phyloP scores from a whole-genome alignment of 2,113 vertebrate species.

The Trematocara marginatum region DNA sequence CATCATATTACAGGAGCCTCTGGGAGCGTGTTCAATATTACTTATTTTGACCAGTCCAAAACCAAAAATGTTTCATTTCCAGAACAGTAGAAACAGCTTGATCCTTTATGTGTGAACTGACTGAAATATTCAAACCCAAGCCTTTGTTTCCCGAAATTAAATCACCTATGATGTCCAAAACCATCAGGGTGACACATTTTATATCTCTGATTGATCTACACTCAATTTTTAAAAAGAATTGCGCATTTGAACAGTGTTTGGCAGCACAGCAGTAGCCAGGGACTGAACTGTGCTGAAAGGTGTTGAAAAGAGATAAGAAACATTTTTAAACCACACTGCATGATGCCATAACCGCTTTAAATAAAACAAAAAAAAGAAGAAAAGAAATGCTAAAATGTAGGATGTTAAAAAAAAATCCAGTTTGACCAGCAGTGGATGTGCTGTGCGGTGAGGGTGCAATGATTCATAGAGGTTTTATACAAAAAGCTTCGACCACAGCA shows the following conservation, averaged over 20 bases:
- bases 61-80: background rate
- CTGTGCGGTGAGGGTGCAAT: background rate
- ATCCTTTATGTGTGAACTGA: background rate
- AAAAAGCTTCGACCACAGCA: background rate
- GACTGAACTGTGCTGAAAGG: background rate
- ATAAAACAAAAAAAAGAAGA: background rate
- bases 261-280: background rate
- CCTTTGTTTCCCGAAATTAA: background rate
- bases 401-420: background rate
- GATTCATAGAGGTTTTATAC: conserved; percentile 7
- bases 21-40: background rate
- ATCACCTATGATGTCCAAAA: background rate
- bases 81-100: background rate
- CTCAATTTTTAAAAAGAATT: background rate
- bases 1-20: background rate
- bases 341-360: background rate
- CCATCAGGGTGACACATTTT: background rate
- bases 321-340: background rate
- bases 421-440: conserved; percentile 2
- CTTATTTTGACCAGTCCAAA: background rate
- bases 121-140: background rate
- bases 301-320: background rate
- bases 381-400: background rate
- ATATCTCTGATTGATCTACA: background rate
- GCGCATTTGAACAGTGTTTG: background rate